Base-by-base conservation (phyloP, 2,888 invertebrate species). In the Plagodis dolabraria region DNA sequence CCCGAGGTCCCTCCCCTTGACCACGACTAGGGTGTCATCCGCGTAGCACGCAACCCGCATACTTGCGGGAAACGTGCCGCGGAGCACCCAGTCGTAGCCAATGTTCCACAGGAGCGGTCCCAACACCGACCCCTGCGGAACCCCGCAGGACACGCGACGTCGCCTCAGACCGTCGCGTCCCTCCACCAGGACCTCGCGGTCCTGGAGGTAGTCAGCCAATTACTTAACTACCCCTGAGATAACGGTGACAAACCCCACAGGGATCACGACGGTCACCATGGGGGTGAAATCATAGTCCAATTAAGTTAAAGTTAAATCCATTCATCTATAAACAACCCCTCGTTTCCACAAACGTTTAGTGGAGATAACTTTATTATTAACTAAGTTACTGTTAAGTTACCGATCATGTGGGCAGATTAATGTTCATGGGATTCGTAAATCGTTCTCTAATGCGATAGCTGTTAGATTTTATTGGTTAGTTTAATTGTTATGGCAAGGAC, bases 371-470 rank as follows among this genome's bases (percentile, higher is more conserved):
- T 61, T 57, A 59, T 51, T 61, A 55, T 38, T 40, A 11, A 48
- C 48, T 52, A 46, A 52, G 43, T 57, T 52, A 40, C 36, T 11
- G 51, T 57, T 57, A 43, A 57, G 47, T 51, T 42, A 38, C 11
- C 12, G 57, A 61, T 63, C 53, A 66, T 64, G 64, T 61, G 66
- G 66, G 66, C 55, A 55, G 61, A 63, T 66, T 53, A 51, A 47
- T 54, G 9, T 12, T 47, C 47, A 60, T 51, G 44, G 12, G 48
- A 33, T 42, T 45, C 36, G 44, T 42, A 40, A 48, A 53, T 52
- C 45, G 51, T 57, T n/a, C 33, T 48, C 11, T 52, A 53, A 57
- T 53, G 48, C 33, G 10, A n/a, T n/a, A 22, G 34, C n/a, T 40
- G 40, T 58, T 53, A 45, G 33, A n/a, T 59, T 53, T 46, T 45